Conservation (phyloP, 2,888 invertebrate genomes). For the Microplitis deprimator region DNA sequence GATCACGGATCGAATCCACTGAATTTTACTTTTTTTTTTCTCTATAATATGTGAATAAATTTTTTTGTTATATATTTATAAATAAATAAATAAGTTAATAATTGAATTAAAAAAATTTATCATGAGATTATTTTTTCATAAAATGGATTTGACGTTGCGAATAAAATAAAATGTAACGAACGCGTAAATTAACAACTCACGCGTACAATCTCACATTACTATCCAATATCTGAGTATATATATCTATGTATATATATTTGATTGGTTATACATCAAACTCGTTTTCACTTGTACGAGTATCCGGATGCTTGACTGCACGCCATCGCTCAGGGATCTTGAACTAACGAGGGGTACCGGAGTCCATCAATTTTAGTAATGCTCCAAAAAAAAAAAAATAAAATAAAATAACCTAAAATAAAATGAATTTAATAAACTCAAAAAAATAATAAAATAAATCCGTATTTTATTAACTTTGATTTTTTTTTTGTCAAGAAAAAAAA, state of each 20-base stretch:
- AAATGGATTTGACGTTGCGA: neutral
- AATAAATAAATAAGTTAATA: neutral
- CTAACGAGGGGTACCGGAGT: conserved; percentile 59
- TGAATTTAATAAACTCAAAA: neutral
- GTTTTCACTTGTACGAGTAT: conserved; percentile 41
- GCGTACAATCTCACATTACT: conserved; percentile 67
- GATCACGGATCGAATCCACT: too few relatives aligned
- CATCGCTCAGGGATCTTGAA: conserved; percentile 38
- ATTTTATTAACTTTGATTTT: conserved; percentile 22
- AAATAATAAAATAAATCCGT: conserved; percentile 30
- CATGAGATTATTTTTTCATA: too few relatives aligned
- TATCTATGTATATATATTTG: conserved; percentile 4
- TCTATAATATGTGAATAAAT: too few relatives aligned
- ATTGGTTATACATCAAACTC: conserved; percentile 61
- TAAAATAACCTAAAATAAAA: too few relatives aligned
- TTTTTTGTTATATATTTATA: too few relatives aligned
- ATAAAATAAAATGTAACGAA: conserved; percentile 31
- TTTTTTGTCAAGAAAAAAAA: conserved; percentile 27
- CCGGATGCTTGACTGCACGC: conserved; percentile 12
- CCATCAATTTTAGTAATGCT: conserved; percentile 61
- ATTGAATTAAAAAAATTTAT: neutral
- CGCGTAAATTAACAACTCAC: conserved; percentile 65
- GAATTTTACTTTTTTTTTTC: too few relatives aligned
- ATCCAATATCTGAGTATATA: conserved; percentile 58
- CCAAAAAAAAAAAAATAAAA: neutral